Evolutionary conservation across 2,113 vertebrate species (phyloP).

Genomic region (Chunga burmeisteri): DNA sequence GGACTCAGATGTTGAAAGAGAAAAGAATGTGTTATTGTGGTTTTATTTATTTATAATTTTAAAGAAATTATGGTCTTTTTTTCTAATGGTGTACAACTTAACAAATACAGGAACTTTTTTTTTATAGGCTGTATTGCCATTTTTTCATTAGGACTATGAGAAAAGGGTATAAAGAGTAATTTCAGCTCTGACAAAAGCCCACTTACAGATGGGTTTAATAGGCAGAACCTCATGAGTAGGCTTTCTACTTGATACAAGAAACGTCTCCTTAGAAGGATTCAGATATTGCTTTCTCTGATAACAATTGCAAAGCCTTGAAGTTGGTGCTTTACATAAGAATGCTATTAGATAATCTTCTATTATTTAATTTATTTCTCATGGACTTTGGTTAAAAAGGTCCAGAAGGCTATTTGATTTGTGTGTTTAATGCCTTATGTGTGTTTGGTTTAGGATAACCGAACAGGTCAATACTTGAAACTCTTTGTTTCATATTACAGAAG

Average conservation of each 20-base stretch:
- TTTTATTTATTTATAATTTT: neutral
- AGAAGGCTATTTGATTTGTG: neutral
- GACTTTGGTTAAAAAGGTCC: neutral
- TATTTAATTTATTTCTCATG: neutral
- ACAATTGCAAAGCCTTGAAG: neutral
- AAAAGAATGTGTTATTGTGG: fast-evolving
- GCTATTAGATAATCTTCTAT: neutral
- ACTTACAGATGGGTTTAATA: neutral
- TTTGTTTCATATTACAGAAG: neutral
- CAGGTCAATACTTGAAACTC: neutral
- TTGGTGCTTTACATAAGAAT: neutral
- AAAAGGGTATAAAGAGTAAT: neutral
- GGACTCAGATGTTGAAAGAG: neutral
- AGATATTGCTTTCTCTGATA: neutral
- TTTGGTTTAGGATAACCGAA: neutral
- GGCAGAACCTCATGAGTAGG: neutral
- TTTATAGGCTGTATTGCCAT: neutral
- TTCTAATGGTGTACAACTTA: neutral
- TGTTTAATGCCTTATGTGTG: neutral
- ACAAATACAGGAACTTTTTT: neutral
- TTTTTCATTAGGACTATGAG: neutral
- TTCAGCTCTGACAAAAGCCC: neutral
- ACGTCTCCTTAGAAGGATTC: neutral
- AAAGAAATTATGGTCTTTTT: neutral
- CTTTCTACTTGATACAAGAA: neutral